phyloP scores from a whole-genome alignment of 2,888 invertebrate genomes.

The Dryobotodes eremita region DNA sequence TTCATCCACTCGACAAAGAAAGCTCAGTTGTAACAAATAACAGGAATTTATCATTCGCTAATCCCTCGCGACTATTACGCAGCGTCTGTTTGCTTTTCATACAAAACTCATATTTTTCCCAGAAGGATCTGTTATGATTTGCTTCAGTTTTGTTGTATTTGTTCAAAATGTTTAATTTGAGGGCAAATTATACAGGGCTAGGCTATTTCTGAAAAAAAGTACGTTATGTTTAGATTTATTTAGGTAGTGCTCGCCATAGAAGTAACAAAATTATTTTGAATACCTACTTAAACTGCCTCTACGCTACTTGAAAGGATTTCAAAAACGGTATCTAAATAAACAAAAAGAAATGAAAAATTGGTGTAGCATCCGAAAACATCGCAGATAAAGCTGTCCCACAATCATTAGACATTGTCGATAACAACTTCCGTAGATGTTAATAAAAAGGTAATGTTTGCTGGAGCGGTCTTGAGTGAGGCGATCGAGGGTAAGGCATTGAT shows the following conservation, averaged over 20 bases:
- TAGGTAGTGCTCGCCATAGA: not conserved
- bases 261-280: not conserved
- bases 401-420: constrained; percentile 49
- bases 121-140: constrained; percentile 69
- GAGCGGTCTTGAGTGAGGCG: constrained; percentile 68
- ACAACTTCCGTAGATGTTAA: constrained; percentile 64
- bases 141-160: constrained; percentile 30
- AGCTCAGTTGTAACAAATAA: constrained; percentile 75
- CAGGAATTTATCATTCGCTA: constrained; percentile 75
- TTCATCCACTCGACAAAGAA: constrained; percentile 74
- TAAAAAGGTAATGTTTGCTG: constrained; percentile 64
- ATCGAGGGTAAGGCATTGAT: constrained; percentile 67
- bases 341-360: constrained; percentile 9
- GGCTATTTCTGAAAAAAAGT: not conserved
- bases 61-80: constrained; percentile 73
- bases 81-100: constrained; percentile 68
- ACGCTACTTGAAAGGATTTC: not conserved
- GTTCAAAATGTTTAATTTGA: constrained; percentile 32
- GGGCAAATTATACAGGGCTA: constrained; percentile 8
- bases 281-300: not conserved
- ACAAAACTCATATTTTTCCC: constrained; percentile 71
- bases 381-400: constrained; percentile 24
- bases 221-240: constrained; percentile 16
- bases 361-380: constrained; percentile 27
- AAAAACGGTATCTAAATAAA: constrained; percentile 2